Conservation (phyloP, 2,888 invertebrate species). For the Piscicola geometra region DNA sequence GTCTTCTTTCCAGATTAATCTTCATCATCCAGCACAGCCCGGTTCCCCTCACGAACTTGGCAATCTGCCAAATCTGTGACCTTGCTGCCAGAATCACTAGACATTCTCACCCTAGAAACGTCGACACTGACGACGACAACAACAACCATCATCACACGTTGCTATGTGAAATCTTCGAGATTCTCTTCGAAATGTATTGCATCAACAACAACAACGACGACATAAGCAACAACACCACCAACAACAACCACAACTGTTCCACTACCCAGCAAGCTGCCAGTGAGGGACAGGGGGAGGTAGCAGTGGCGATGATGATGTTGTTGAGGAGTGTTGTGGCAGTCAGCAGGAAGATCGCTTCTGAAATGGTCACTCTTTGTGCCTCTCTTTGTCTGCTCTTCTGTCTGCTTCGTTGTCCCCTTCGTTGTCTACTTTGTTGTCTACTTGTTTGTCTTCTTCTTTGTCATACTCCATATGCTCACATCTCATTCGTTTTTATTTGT, state of each 20-base stretch:
- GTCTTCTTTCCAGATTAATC: background rate
- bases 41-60: background rate
- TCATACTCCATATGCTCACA: too few species aligned
- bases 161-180: background rate
- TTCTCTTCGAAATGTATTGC: background rate
- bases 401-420: background rate
- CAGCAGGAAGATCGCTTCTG: background rate
- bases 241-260: too few species aligned
- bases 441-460: too few species aligned
- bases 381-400: background rate
- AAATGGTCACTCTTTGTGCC: background rate
- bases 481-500: too few species aligned
- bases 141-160: background rate
- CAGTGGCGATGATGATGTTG: background rate
- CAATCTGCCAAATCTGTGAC: background rate
- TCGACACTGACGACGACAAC: background rate
- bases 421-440: background rate
- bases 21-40: background rate
- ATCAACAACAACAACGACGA: too few species aligned
- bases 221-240: too few species aligned
- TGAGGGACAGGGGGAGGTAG: background rate
- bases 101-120: background rate
- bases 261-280: too few species aligned
- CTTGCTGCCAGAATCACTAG: background rate
- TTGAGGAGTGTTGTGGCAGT: background rate